phyloP scores from a whole-genome alignment of 2,888 invertebrate species.

The Dusona sp. region DNA sequence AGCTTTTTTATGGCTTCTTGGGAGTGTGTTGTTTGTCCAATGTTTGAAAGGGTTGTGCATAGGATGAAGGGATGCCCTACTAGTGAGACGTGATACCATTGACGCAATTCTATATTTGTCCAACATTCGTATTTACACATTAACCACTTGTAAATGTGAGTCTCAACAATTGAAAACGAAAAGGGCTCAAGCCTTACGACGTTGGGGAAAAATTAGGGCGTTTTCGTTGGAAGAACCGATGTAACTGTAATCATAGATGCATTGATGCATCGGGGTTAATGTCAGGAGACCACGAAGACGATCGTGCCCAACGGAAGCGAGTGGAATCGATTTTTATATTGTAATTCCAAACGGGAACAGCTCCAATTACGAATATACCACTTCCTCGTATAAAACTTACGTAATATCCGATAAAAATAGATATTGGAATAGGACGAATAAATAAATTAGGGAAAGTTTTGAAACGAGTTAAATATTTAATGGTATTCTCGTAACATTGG shows the following conservation, averaged over 20 bases:
- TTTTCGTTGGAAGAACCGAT: background rate
- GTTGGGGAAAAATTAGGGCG: background rate
- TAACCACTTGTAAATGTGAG: background rate
- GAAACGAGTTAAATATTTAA: too few relatives aligned
- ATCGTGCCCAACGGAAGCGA: slow-evolving; percentile 12
- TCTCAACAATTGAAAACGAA: background rate
- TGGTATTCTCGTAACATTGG: too few relatives aligned
- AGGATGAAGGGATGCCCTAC: slow-evolving; percentile 58
- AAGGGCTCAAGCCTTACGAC: background rate
- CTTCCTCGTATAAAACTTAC: slow-evolving; percentile 17
- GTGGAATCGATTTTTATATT: slow-evolving; percentile 23
- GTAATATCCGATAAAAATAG: background rate
- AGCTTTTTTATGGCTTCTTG: slow-evolving; percentile 51
- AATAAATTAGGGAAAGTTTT: background rate
- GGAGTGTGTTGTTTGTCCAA: slow-evolving; percentile 34
- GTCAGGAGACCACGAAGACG: slow-evolving; percentile 39
- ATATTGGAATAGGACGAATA: background rate
- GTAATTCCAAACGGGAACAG: slow-evolving; percentile 24
- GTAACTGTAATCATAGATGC: background rate
- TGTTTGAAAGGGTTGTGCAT: slow-evolving; percentile 50
- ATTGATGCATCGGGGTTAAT: slow-evolving; percentile 43
- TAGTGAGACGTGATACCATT: slow-evolving; percentile 43
- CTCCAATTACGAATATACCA: slow-evolving; percentile 33
- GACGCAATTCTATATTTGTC: slow-evolving; percentile 38
- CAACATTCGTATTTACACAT: slow-evolving; percentile 9